Evolutionary conservation across 2,888 invertebrate species (phyloP).

Genomic region (Temnothorax rugatulus): DNA sequence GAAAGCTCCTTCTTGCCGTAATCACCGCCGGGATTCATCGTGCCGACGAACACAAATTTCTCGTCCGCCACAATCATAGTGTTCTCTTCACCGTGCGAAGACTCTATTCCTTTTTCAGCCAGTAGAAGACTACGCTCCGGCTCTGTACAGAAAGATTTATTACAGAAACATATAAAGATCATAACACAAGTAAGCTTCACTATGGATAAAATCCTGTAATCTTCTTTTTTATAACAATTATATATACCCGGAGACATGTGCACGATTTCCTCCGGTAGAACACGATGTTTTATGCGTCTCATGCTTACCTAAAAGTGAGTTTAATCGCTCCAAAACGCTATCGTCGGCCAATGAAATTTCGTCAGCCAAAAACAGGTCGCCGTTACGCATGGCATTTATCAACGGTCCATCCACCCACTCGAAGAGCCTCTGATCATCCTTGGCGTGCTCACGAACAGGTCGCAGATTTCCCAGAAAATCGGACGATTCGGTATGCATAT

Average conservation of each 20-base stretch:
- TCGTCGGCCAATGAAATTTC: conserved; percentile 99
- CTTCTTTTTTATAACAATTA: conserved; percentile 15
- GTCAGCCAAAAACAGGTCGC: conserved; percentile 97
- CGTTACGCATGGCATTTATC: conserved; percentile 95
- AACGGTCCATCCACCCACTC: conserved; percentile 99
- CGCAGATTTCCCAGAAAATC: conserved; percentile 98
- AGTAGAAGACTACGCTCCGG: conserved; percentile 96
- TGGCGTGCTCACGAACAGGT: conserved; percentile 92
- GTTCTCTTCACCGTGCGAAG: conserved; percentile 83
- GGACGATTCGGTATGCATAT: conserved; percentile 99
- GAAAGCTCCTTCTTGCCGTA: conserved; percentile 99
- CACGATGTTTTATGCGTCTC: background rate
- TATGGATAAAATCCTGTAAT: background rate
- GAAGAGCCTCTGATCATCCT: conserved; percentile 89
- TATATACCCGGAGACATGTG: background rate
- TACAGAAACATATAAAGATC: background rate
- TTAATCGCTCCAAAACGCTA: conserved; percentile 98
- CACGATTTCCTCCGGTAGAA: background rate
- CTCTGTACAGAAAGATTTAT: conserved; percentile 87
- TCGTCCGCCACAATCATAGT: conserved; percentile 89
- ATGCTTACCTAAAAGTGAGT: conserved; percentile 92
- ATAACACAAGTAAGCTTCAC: background rate
- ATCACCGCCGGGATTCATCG: conserved; percentile 99
- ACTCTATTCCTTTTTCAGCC: conserved; percentile 94
- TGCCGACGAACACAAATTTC: conserved; percentile 96